A percentile compares a stretch with the other conserved stretches of the same genome.
These are phyloP conservation scores for Marasmarcha lunaedactyla DNA, from an alignment of 2,888 invertebrate genomes.

Conservation along the genomic window DNA sequence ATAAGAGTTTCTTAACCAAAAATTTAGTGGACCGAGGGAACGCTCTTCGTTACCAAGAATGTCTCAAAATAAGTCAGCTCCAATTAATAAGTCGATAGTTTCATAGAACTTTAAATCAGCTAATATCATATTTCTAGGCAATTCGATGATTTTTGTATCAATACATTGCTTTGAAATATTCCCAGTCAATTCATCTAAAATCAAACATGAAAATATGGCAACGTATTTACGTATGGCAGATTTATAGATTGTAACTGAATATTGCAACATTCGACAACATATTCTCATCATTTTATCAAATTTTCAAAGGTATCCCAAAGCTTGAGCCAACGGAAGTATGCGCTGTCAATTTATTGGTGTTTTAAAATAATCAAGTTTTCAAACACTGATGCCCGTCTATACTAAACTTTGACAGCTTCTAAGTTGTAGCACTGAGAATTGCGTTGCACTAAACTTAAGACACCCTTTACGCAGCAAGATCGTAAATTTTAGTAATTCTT, in stretches of 20 bases:
- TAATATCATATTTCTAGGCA: constrained; percentile 9
- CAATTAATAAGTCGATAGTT: constrained; percentile 12
- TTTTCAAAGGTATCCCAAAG: constrained; percentile 9
- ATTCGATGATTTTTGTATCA: constrained; percentile 5
- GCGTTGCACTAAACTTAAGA: no score
- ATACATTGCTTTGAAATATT: constrained; percentile 9
- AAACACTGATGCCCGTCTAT: background rate
- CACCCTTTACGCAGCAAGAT: no score
- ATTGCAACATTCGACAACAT: constrained; percentile 7
- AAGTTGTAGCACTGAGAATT: no score
- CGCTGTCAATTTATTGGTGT: constrained; percentile 13
- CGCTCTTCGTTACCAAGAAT: constrained; percentile 15
- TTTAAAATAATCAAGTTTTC: constrained; percentile 3
- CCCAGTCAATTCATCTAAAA: constrained; percentile 13
- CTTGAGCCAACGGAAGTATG: constrained; percentile 14
- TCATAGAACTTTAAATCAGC: constrained; percentile 10
- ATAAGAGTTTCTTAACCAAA: constrained; percentile 13
- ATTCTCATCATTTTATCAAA: background rate
- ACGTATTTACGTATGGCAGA: constrained; percentile 8
- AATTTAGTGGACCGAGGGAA: constrained; percentile 13
- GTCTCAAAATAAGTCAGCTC: constrained; percentile 18
- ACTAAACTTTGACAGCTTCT: constrained; percentile 3
- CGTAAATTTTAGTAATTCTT: no score
- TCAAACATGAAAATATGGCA: constrained; percentile 11
- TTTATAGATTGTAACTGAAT: background rate